phyloP scores from a whole-genome alignment of 2,888 invertebrate species.

The Sarcophaga carnaria region DNA sequence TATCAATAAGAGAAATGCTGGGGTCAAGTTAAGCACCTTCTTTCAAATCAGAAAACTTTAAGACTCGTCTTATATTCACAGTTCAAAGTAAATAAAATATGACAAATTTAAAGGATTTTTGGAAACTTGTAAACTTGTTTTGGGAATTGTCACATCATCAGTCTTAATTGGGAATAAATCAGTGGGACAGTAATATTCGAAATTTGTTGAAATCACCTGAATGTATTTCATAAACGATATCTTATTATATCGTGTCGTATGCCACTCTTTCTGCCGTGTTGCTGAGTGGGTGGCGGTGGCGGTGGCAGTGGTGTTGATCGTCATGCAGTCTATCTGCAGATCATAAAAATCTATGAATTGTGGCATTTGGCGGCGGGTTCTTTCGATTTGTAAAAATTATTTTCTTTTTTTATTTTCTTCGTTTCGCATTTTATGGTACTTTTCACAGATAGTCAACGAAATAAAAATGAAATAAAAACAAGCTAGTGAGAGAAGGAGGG shows the following conservation, averaged over 20 bases:
- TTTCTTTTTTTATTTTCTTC: neutral
- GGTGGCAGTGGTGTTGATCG: constrained; percentile 52
- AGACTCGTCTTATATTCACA: no score
- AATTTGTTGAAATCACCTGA: neutral
- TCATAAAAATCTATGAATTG: constrained; percentile 49
- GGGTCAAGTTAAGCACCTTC: no score
- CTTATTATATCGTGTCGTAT: neutral
- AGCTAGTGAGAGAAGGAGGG: neutral
- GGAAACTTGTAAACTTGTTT: no score
- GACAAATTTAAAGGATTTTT: no score
- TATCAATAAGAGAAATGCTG: no score
- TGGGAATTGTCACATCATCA: no score
- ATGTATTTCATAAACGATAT: no score
- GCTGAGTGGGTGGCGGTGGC: constrained; percentile 50
- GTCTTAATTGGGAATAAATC: no score
- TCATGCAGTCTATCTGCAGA: constrained; percentile 67
- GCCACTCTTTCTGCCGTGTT: constrained; percentile 37
- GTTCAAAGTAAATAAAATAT: no score
- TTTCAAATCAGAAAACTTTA: no score
- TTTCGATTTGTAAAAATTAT: constrained; percentile 6
- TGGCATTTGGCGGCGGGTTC: constrained; percentile 41
- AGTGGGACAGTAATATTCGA: no score
- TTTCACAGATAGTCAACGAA: constrained; percentile 44
- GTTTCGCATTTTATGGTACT: constrained; percentile 11
- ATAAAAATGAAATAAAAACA: neutral